Base-by-base conservation (phyloP, 2,888 invertebrate genomes). In the Melolontha melolontha region DNA sequence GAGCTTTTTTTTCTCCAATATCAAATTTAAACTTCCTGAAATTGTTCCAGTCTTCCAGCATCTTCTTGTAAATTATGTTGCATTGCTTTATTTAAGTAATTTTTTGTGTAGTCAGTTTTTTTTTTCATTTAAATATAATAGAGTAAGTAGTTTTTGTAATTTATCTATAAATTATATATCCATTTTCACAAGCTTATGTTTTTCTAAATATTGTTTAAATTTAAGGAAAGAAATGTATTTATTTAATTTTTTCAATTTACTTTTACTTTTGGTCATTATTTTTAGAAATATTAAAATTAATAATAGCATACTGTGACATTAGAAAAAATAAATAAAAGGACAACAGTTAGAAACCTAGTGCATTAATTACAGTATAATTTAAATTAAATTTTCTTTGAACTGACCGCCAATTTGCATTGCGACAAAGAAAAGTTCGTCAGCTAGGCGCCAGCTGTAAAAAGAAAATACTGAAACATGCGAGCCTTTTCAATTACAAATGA, bases 371-470 rank as follows among this genome's bases (percentile, higher is more conserved):
- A 10, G n/a, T 16, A 14, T 16, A 39, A 55, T 14, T 22, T 63
- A 29, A 63, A 63, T 34, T 34, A 22, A 8, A 49, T 49, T 49
- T 63, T 16, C 49, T 66, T 66, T 66, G 55, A 55, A 66, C 34
- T 17, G 10, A 6, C 66, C 66, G 66, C 66, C 42, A 27, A 64
- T 29, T 64, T 64, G 64, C 64, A 64, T 42, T 14, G 40, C 16
- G 17, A 55, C 10, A 22, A 55, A 66, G 29, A 44, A 47, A 59
- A 57, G 29, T 39, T 16, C 16, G 14, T 22, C 50, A 5, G 6
- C 40, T 41, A 54, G 55, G 66, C 66, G 66, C 66, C 66, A 50
- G 59, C 27, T 42, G 50, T 49, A 41, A 50, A 66, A 50, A 51
- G 57, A 27, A 47, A 47, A 49, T 17, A 16, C 14, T 17, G 27